Percentiles rank a stretch among this genome's conserved stretches.
Conservation (phyloP, 92 coral and sea anemone species). For the Meandrina meandrites region DNA sequence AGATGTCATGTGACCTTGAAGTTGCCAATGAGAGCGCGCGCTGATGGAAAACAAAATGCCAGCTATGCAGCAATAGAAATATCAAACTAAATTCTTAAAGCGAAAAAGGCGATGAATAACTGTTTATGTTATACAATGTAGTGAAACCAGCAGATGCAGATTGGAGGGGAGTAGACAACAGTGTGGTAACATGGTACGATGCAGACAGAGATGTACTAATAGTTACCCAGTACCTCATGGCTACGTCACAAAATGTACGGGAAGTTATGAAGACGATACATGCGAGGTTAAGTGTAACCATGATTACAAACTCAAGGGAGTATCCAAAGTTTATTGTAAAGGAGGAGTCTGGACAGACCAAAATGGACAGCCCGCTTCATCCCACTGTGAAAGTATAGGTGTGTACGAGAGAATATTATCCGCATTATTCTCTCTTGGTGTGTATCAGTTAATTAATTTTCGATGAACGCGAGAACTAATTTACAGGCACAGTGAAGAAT, state of each 20-base stretch:
- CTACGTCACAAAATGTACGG: not conserved
- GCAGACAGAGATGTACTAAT: slow-evolving; percentile 36
- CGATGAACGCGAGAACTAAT: not conserved
- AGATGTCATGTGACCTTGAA: too few relatives aligned
- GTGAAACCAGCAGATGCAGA: not conserved
- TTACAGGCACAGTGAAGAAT: not conserved
- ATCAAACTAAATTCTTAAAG: too few relatives aligned
- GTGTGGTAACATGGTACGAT: slow-evolving; percentile 40
- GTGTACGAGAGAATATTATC: not conserved
- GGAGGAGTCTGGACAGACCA: slow-evolving; percentile 35
- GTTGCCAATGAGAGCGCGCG: too few relatives aligned
- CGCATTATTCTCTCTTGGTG: too few relatives aligned
- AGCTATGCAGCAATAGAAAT: too few relatives aligned
- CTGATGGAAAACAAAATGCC: too few relatives aligned
- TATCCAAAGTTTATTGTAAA: slow-evolving; percentile 22
- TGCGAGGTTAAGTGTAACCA: slow-evolving; percentile 18
- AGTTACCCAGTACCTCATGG: slow-evolving; percentile 31
- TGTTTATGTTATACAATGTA: not conserved
- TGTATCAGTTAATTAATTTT: too few relatives aligned
- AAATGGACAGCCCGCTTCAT: slow-evolving; percentile 17
- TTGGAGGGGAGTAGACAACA: not conserved
- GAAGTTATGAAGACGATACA: slow-evolving; percentile 40
- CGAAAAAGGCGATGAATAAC: too few relatives aligned
- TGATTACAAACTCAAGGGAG: slow-evolving; percentile 18
- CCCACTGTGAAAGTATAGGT: slow-evolving; percentile 22